Percentiles rank a stretch among this genome's conserved stretches.
Evolutionary conservation across 1,140 invertebrate genomes (phyloP).

Genomic region (Dendrolimus kikuchii): DNA sequence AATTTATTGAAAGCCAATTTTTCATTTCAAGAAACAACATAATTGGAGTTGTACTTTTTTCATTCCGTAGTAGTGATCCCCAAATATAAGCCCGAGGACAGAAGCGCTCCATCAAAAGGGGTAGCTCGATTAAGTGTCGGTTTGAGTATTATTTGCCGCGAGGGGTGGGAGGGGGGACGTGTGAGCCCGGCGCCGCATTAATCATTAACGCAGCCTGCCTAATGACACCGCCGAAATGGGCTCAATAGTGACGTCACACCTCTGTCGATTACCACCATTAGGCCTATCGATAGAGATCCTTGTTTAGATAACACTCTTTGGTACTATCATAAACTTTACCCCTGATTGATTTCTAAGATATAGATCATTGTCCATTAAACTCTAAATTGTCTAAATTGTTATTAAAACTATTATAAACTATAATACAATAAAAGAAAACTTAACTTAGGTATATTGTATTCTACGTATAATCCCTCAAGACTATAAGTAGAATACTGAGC

Average conservation of each 20-base stretch:
- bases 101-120: constrained; percentile 61
- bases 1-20: too few relatives aligned
- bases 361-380: too few relatives aligned
- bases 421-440: too few relatives aligned
- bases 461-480: too few relatives aligned
- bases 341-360: too few relatives aligned
- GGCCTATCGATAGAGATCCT: background rate
- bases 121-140: constrained; percentile 66
- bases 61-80: background rate
- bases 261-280: background rate
- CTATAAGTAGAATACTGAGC: too few relatives aligned
- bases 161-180: constrained; percentile 28
- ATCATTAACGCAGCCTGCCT: constrained; percentile 69
- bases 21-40: too few relatives aligned
- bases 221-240: constrained; percentile 68
- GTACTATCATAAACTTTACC: too few relatives aligned
- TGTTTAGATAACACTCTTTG: background rate
- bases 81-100: constrained; percentile 36
- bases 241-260: constrained; percentile 37
- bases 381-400: too few relatives aligned
- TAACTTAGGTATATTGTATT: too few relatives aligned
- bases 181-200: constrained; percentile 64
- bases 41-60: too few relatives aligned
- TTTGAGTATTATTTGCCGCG: constrained; percentile 58
- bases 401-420: too few relatives aligned